These are phyloP conservation scores for Catharus ustulatus DNA, from an alignment of 2,797 vertebrate genomes.

Conservation along the genomic window DNA sequence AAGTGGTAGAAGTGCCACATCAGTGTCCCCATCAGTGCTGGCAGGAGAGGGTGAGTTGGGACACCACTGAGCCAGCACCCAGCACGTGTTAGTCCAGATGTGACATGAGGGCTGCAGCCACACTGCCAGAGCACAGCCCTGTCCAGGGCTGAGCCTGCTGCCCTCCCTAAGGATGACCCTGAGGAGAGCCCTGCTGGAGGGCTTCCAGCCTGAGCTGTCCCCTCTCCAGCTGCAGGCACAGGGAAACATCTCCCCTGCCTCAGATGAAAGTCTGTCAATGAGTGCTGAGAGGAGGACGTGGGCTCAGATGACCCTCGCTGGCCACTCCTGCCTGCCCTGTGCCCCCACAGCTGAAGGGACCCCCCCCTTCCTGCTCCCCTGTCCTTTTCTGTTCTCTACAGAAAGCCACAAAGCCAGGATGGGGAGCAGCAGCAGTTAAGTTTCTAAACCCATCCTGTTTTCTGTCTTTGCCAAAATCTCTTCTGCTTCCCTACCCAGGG, in stretches of 20 bases:
- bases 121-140: not conserved
- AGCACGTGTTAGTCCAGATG: not conserved
- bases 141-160: not conserved
- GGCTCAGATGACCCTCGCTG: not conserved
- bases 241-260: not conserved
- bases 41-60: not conserved
- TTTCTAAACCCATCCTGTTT: not conserved
- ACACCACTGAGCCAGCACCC: not conserved
- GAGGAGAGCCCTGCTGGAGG: not conserved
- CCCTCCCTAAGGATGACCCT: not conserved
- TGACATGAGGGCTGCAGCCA: not conserved
- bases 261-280: not conserved
- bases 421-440: not conserved
- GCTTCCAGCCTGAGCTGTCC: not conserved
- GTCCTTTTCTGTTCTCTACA: not conserved
- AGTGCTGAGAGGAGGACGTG: not conserved
- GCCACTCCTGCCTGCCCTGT: not conserved
- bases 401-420: not conserved
- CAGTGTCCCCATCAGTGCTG: not conserved
- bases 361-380: not conserved
- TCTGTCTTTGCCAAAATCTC: constrained; percentile 40
- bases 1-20: not conserved
- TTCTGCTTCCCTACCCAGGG: constrained; percentile 30
- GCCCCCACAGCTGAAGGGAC: not conserved
- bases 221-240: not conserved